Conservation (phyloP, 2,113 vertebrate genomes). For the Marmota monax region DNA sequence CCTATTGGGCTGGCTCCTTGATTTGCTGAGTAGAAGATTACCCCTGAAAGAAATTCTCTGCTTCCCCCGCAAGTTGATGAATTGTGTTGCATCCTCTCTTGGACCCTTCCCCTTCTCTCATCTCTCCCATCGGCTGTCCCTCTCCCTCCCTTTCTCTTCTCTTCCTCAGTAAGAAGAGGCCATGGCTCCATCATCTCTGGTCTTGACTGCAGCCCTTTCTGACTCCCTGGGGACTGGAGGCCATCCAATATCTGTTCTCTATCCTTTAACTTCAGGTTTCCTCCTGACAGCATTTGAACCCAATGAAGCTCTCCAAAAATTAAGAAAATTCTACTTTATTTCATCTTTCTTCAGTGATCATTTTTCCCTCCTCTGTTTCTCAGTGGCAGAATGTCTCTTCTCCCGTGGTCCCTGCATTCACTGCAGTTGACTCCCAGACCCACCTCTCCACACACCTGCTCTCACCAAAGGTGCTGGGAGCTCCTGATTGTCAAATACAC, state of each 20-base stretch:
- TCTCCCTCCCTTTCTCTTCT: neutral
- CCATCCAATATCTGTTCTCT: neutral
- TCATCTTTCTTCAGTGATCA: neutral
- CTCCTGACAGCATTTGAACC: neutral
- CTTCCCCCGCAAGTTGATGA: neutral
- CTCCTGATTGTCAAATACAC: neutral
- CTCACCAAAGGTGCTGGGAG: rapidly evolving
- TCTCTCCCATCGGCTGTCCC: rapidly evolving
- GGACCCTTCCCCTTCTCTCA: no score
- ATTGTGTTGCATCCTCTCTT: neutral
- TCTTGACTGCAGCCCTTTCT: neutral
- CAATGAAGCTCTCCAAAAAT: neutral
- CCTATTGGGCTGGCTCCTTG: neutral
- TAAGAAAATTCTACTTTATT: neutral
- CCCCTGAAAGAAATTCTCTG: neutral
- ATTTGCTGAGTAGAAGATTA: neutral
- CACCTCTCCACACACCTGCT: neutral
- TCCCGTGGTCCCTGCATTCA: neutral
- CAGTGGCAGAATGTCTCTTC: neutral
- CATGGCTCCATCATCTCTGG: neutral
- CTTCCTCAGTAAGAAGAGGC: neutral
- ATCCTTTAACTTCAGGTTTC: neutral
- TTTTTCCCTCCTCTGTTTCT: neutral
- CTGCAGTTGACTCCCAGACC: neutral
- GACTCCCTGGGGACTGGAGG: neutral